A percentile compares a stretch with the other conserved stretches of the same genome.
These are phyloP conservation scores for Coracias cyanogaster DNA, from an alignment of 2,797 vertebrate genomes.

Conservation along the genomic window DNA sequence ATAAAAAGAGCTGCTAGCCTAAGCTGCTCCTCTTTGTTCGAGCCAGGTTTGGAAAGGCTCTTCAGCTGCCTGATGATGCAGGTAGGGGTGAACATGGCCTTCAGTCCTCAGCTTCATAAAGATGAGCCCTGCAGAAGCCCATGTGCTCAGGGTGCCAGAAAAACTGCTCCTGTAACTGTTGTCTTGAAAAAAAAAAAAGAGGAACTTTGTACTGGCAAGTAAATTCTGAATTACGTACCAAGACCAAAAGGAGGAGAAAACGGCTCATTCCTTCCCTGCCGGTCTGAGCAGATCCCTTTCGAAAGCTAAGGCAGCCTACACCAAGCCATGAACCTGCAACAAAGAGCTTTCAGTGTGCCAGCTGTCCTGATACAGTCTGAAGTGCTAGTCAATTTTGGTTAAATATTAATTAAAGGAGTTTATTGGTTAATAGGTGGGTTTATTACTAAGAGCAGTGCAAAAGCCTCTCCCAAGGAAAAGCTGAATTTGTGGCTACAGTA, in stretches of 20 bases:
- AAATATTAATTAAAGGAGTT: background rate
- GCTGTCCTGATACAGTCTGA: background rate
- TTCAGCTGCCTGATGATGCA: background rate
- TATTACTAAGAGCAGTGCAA: too few species aligned
- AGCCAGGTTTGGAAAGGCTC: background rate
- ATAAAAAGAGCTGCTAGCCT: background rate
- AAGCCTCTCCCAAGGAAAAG: background rate
- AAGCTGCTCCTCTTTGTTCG: background rate
- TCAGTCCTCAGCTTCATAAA: background rate
- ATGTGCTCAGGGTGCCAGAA: fast-evolving
- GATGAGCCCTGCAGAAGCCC: background rate
- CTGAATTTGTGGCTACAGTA: background rate
- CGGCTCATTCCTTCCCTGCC: background rate
- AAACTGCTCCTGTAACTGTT: background rate
- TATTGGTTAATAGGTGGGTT: background rate
- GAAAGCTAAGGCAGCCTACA: background rate
- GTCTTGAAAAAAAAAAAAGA: background rate
- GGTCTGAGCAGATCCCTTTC: background rate
- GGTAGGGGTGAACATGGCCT: fast-evolving
- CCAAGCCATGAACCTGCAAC: background rate
- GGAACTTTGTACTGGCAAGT: background rate
- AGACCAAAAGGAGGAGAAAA: background rate
- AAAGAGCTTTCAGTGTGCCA: background rate
- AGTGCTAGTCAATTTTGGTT: background rate
- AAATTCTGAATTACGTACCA: background rate